These are phyloP conservation scores for Aethina tumida DNA, from an alignment of 1,140 invertebrate species.

Conservation along the genomic window DNA sequence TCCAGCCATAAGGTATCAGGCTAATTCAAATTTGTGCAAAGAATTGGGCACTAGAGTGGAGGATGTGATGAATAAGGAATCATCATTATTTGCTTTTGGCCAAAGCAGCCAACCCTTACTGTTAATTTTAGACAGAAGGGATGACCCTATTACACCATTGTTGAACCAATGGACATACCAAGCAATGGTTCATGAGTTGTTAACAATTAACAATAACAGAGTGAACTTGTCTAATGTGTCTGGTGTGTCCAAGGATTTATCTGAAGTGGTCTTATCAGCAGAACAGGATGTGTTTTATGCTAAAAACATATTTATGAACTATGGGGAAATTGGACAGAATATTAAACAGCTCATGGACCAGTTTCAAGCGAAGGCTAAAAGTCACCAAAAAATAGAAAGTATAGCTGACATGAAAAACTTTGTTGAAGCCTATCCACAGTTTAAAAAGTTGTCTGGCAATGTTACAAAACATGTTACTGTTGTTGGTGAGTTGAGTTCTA, in stretches of 20 bases:
- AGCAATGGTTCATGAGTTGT: constrained; percentile 97
- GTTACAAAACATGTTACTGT: constrained; percentile 96
- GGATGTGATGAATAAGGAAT: constrained; percentile 79
- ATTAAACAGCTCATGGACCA: constrained; percentile 97
- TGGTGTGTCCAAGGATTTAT: constrained; percentile 77
- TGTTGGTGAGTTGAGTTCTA: constrained; percentile 84
- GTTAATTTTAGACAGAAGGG: constrained; percentile 80
- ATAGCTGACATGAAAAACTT: constrained; percentile 99
- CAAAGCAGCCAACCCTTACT: constrained; percentile 58
- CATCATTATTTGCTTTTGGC: constrained; percentile 75
- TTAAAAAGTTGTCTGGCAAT: constrained; percentile 98
- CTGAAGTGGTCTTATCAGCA: constrained; percentile 86
- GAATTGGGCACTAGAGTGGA: constrained; percentile 76
- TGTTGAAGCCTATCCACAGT: constrained; percentile 96
- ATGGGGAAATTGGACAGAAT: constrained; percentile 96
- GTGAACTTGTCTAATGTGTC: constrained; percentile 80
- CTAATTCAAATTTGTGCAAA: constrained; percentile 75
- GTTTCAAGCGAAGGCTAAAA: constrained; percentile 92
- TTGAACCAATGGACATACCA: constrained; percentile 99
- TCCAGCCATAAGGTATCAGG: constrained; percentile 86
- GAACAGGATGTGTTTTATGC: constrained; percentile 98
- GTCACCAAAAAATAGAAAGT: constrained; percentile 94
- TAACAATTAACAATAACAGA: constrained; percentile 91
- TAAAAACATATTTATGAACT: constrained; percentile 92
- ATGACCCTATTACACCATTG: constrained; percentile 92